Evolutionary conservation across 2,797 vertebrate species (phyloP).

Genomic region (Propithecus deckenii): DNA sequence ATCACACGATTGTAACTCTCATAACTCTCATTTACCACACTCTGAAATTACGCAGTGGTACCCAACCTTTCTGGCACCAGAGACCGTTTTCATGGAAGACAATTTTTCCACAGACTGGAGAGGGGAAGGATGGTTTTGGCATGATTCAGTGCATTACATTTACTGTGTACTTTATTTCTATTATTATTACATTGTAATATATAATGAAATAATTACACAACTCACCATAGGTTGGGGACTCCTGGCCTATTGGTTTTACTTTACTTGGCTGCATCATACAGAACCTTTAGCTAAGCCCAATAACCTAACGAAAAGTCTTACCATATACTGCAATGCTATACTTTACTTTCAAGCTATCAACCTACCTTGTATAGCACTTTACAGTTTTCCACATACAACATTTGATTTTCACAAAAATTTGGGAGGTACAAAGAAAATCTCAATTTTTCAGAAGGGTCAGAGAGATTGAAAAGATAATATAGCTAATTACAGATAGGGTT

Average conservation of each 20-base stretch:
- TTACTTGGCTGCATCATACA: not conserved
- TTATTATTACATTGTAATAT: no score
- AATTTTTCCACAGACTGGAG: no score
- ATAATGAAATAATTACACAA: no score
- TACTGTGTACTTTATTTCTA: no score
- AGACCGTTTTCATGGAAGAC: no score
- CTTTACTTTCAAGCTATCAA: not conserved
- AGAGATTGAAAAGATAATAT: not conserved
- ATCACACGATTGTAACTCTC: not conserved
- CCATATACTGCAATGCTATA: accelerated
- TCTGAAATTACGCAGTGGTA: not conserved
- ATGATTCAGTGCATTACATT: no score
- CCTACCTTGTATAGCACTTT: no score
- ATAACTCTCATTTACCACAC: not conserved
- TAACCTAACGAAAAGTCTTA: not conserved
- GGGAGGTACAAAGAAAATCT: not conserved
- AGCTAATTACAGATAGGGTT: not conserved
- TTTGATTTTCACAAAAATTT: not conserved
- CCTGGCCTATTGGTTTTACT: not conserved
- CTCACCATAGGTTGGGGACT: no score
- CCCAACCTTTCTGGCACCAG: no score
- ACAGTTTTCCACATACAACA: not conserved
- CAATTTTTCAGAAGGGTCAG: not conserved
- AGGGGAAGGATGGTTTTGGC: no score
- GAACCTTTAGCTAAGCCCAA: not conserved